Evolutionary conservation across 2,888 invertebrate species (phyloP).

Genomic region (Amphipoea lucens): DNA sequence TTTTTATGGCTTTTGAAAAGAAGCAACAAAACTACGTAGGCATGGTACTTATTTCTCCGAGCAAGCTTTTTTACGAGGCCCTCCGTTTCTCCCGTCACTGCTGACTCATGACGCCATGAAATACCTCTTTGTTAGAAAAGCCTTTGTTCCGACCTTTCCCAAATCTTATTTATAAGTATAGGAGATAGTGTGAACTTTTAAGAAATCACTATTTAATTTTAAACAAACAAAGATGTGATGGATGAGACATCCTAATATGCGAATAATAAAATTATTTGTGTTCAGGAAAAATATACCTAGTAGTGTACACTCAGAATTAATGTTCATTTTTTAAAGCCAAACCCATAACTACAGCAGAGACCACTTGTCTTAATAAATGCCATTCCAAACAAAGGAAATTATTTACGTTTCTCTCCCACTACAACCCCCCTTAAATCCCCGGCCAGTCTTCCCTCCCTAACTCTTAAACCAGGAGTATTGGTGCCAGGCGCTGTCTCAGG

Average conservation of each 20-base stretch:
- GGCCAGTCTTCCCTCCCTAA: conserved; percentile 26
- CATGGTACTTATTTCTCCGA: background rate
- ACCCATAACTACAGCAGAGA: background rate
- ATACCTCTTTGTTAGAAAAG: conserved; percentile 63
- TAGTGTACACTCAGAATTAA: background rate
- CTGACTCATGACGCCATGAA: conserved; percentile 36
- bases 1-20: background rate
- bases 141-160: conserved; percentile 67
- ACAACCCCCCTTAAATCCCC: conserved; percentile 21
- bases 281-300: background rate
- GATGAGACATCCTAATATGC: background rate
- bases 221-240: background rate
- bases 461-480: conserved; percentile 74
- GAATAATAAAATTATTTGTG: background rate
- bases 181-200: conserved; percentile 50
- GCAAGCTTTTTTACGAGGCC: background rate
- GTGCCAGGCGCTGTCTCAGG: conserved; percentile 83
- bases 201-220: no score
- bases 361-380: background rate
- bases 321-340: background rate
- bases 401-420: conserved; percentile 1
- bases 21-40: background rate
- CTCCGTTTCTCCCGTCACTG: conserved; percentile 20
- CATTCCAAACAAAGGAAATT: conserved; percentile 13
- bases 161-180: conserved; percentile 68